Evolutionary conservation across 2,888 invertebrate species (phyloP).

Genomic region (Mimachlamys varia): DNA sequence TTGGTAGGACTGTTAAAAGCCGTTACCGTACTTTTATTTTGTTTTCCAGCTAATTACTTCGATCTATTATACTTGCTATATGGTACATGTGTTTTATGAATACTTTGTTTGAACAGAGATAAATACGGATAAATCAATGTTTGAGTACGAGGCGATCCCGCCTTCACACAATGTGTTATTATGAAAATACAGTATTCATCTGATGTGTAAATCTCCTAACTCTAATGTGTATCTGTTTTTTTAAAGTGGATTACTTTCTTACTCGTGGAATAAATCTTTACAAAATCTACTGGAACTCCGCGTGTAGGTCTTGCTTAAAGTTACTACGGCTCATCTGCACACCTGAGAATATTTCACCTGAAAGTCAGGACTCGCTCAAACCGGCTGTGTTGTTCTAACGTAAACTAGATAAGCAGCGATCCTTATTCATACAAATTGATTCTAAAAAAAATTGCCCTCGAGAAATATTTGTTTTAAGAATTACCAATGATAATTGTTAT

Average conservation of each 20-base stretch:
- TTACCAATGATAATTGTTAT: background rate
- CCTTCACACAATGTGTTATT: background rate
- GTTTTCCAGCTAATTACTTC: background rate
- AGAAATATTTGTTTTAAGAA: constrained; percentile 17
- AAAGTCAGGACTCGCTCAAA: constrained; percentile 24
- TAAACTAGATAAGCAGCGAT: background rate
- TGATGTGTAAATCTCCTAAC: background rate
- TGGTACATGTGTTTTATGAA: background rate
- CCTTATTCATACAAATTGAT: constrained; percentile 17
- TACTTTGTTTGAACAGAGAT: background rate
- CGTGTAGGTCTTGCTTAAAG: background rate
- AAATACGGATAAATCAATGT: background rate
- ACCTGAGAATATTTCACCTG: background rate
- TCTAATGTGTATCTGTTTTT: background rate
- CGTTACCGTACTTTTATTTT: background rate
- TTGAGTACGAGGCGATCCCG: background rate
- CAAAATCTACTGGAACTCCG: background rate
- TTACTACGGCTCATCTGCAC: background rate
- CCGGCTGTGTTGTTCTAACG: background rate
- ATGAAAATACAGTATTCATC: background rate
- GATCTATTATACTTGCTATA: background rate
- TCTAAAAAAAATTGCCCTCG: background rate
- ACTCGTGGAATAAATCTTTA: background rate
- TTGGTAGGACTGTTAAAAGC: background rate
- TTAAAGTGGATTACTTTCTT: background rate